These are phyloP conservation scores for Archivesica marissinica DNA, from an alignment of 1,140 invertebrate species.

Conservation along the genomic window DNA sequence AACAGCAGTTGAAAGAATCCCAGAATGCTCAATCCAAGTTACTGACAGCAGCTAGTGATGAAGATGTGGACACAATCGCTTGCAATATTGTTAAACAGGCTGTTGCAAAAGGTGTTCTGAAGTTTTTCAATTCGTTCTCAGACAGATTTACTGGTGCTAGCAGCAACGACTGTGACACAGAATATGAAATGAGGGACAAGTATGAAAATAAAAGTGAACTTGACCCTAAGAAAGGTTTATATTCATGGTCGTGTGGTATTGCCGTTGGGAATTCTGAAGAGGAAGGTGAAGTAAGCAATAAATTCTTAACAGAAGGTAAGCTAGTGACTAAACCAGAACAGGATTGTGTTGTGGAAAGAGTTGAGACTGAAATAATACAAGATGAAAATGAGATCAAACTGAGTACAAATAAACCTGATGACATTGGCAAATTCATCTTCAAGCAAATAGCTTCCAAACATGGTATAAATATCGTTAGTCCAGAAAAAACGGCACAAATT, in stretches of 20 bases:
- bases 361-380: background rate
- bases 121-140: background rate
- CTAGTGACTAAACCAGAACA: background rate
- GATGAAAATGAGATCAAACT: background rate
- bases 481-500: background rate
- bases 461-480: conserved; percentile 41
- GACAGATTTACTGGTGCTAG: background rate
- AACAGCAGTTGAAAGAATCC: background rate
- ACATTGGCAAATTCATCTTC: conserved; percentile 36
- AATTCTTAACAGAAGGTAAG: background rate
- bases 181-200: background rate
- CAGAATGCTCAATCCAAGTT: background rate
- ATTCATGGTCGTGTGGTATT: background rate
- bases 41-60: background rate
- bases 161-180: background rate
- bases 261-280: background rate
- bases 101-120: conserved; percentile 15
- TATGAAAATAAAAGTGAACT: background rate
- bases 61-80: background rate
- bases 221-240: background rate
- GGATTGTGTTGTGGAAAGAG: background rate
- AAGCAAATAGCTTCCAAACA: conserved; percentile 16
- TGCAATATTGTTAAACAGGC: background rate
- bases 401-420: background rate
- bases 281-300: background rate